These are phyloP conservation scores for Melanotaenia parkinsoni DNA, from an alignment of 2,797 vertebrate genomes.

Conservation along the genomic window DNA sequence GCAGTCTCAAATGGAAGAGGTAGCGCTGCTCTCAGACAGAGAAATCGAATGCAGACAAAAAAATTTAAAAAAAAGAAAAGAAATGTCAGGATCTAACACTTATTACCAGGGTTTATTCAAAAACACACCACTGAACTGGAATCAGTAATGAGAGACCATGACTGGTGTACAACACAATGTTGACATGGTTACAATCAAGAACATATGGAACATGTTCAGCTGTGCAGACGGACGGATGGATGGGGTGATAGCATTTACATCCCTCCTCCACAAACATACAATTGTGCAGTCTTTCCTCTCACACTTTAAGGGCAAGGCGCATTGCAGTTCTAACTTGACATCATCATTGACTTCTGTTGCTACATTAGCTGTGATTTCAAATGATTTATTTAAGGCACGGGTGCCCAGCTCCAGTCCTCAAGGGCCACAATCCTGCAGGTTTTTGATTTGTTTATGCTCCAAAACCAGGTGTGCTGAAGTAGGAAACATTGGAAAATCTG, in stretches of 20 bases:
- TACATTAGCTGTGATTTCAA: background rate
- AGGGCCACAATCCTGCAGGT: too few relatives aligned
- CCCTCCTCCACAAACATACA: background rate
- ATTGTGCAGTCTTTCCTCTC: too few relatives aligned
- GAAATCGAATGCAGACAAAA: slow-evolving; percentile 40
- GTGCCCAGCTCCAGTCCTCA: too few relatives aligned
- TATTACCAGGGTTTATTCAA: slow-evolving; percentile 30
- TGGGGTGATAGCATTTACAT: slow-evolving; percentile 6
- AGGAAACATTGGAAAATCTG: too few relatives aligned
- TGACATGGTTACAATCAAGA: slow-evolving; percentile 16
- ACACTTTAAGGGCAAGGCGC: background rate
- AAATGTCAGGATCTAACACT: slow-evolving; percentile 2
- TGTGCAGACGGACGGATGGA: slow-evolving; percentile 15
- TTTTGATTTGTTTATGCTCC: too few relatives aligned
- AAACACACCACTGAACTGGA: background rate
- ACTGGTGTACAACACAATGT: background rate
- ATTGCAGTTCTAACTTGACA: background rate
- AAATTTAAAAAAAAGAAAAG: background rate
- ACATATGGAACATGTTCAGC: slow-evolving; percentile 32
- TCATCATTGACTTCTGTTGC: background rate
- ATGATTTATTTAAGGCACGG: too few relatives aligned
- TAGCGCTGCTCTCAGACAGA: slow-evolving; percentile 54
- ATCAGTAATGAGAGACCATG: background rate
- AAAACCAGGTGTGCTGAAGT: too few relatives aligned
- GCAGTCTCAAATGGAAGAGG: slow-evolving; percentile 58